Evolutionary conservation across 2,888 invertebrate genomes (phyloP), one percentile per base, ranked within the genome.

Genomic region (Eucera pruinosa): DNA sequence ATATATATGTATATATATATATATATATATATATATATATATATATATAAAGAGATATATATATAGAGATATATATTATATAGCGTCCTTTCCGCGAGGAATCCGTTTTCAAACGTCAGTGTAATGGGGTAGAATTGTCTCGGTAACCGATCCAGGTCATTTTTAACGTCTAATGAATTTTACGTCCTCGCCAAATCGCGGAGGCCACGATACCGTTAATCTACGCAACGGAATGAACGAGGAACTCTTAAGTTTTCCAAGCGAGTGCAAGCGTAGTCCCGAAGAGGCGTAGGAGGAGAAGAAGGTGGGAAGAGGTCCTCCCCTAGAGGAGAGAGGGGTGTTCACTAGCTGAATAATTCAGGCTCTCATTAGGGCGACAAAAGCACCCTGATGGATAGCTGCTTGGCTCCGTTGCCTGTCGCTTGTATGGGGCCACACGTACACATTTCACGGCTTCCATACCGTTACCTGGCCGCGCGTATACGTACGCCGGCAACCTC

Each of bases 361-460:
- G 80, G 87, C 89, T 92, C 92, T 92, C 92, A 92, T 92, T 92
- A 92, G 92, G 91, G 92, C 91, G 92, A 92, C 92, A 92, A 92
- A 92, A 92, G 92, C 92, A 91, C 91, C 90, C 91, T 92, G 92
- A 92, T 92, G 92, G 92, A 92, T 92, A 91, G 92, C 91, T 90
- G 88, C 90, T 90, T 89, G 89, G 78, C 85, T 87, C 76, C 71
- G 79, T 65, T 86, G 78, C 70, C 81, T 84, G 84, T 87, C 86
- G 83, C 80, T 83, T 81, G 80, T 81, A 73, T 77, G 62, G 65
- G 47, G 68, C 45, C 66, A 65, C 65, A 60, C 83, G 66, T 62
- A 66, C 66, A 66, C 78, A 70, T 70, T 61, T 62, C 47, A 57
- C 61, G 61, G n/a, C n/a, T 48, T 69, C 13, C 68, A 52, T 55